Base-by-base conservation (phyloP, 2,113 vertebrate species). In the Hemicordylus capensis region DNA sequence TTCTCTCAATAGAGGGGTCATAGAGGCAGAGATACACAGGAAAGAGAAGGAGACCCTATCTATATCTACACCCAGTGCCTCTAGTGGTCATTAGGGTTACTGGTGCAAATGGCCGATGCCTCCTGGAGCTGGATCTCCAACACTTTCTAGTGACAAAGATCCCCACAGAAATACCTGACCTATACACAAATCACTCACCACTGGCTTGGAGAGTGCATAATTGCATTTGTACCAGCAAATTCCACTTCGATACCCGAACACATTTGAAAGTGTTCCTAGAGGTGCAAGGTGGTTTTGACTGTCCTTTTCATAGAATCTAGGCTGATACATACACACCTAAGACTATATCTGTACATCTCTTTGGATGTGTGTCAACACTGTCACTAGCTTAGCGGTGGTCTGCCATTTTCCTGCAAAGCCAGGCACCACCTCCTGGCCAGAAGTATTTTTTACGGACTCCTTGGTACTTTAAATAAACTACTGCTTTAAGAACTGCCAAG, bases 401-500 rank as follows among this genome's bases (percentile, higher is more conserved):
- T 96, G 96, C 96, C 96, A 95, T 96, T 97, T 97, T 96, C 96
- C 96, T 93, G 97, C 91, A 96, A 97, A 97, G 94, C 96, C 92
- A 93, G 96, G 95, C 95, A 97, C 96, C 97, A 97, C 97, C 96
- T 97, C 96, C 95, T 97, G 96, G 95, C 96, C 96, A 96, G 96
- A 97, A 97, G 96, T 96, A 97, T 97, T 97, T 97, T 97, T 97
- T 96, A 97, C 93, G 95, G 96, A 97, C 97, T 97, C 96, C 96
- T 96, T 96, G 96, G 95, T 96, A 95, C 96, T 98, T 98, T 97
- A 98, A 98, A 98, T 98, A 98, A 98, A 98, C 97, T 94, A 95
- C 92, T 96, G 94, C 96, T 97, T 96, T 95, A 95, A 95, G 93
- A 96, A 96, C 95, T 95, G 90, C 94, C 95, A 95, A 95, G 94